A percentile compares a stretch with the other conserved stretches of the same genome.
Evolutionary conservation across 2,888 invertebrate species (phyloP).

Genomic region (Clistopyga incitator): DNA sequence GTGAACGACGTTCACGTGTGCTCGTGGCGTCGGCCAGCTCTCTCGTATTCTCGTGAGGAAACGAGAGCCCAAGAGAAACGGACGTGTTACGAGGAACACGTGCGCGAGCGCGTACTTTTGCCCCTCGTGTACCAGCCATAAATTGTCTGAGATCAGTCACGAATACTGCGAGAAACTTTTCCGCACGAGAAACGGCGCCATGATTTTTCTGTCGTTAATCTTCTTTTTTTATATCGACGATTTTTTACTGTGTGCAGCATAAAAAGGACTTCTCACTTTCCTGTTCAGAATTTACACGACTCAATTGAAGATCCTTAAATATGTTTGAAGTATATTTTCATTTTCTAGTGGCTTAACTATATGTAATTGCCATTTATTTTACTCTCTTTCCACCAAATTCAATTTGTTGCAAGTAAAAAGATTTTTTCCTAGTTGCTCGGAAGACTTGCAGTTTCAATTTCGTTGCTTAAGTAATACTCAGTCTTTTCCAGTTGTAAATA

Average conservation of each 20-base stretch:
- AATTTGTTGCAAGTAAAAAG: no score
- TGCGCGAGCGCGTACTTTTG: conserved; percentile 60
- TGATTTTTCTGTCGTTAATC: conserved; percentile 32
- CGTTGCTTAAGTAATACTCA: no score
- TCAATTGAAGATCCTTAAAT: neutral
- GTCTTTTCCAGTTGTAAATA: no score
- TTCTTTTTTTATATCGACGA: conserved; percentile 11
- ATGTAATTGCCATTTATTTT: no score
- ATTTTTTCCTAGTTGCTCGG: no score
- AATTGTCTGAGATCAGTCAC: conserved; percentile 68
- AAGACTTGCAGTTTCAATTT: no score
- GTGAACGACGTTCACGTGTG: conserved; percentile 69
- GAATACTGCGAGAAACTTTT: conserved; percentile 63
- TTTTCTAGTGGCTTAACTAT: neutral
- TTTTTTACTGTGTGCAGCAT: neutral
- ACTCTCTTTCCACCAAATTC: no score
- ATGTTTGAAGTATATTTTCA: neutral
- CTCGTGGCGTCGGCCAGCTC: conserved; percentile 24
- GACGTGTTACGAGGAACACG: conserved; percentile 68
- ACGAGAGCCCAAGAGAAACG: conserved; percentile 55
- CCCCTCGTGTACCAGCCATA: conserved; percentile 60
- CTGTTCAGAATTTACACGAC: neutral
- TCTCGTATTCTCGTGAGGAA: conserved; percentile 54
- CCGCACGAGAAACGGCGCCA: conserved; percentile 61
- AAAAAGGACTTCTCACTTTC: neutral